Evolutionary conservation across 2,888 invertebrate genomes (phyloP), one percentile per base, ranked within the genome.

Genomic region (Chamaedrilus cognettii): DNA sequence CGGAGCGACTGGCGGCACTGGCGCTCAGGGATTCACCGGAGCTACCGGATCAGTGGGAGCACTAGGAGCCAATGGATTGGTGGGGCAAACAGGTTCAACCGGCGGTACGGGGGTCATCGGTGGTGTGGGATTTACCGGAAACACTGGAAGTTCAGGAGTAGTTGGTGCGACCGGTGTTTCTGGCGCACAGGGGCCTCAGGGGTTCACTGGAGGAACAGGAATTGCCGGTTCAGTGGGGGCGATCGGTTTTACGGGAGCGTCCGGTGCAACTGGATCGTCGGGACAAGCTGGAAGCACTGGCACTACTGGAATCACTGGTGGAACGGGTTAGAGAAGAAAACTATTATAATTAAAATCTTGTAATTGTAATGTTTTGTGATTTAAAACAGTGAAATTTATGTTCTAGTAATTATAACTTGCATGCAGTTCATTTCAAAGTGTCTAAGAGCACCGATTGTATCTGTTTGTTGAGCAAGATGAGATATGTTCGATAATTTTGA

Each of bases 161-260:
- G 50, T 58, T 34, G 74, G 74, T n/a, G 62, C 67, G 19, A 42
- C 42, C 11, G 42, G 42, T 42, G 42, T 15, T 42, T 19, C 42
- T 15, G 42, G 42, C 19, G 42, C 42, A 42, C 42, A 11, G 11
- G 42, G 42, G 11, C 19, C 42, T 42, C 42, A 55, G n/a, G 68
- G 68, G n/a, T n/a, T n/a, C n/a, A 59, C 23, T 30, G 69, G 69
- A 42, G 11, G 11, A 11, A 19, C 42, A 42, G 42, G 42, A 11
- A 11, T 19, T 42, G 42, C 42, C 11, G 42, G 42, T 42, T 42
- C 42, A 15, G 42, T 15, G 19, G 42, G 42, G 11, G 42, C 42
- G 42, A 15, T 19, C 11, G 42, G 42, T 19, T 19, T 19, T 15
- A 11, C 42, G 19, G 42, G 42, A 42, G 42, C 42, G 11, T 19